Base-by-base conservation (phyloP, 2,113 vertebrate species). In the Okapia johnstoni region DNA sequence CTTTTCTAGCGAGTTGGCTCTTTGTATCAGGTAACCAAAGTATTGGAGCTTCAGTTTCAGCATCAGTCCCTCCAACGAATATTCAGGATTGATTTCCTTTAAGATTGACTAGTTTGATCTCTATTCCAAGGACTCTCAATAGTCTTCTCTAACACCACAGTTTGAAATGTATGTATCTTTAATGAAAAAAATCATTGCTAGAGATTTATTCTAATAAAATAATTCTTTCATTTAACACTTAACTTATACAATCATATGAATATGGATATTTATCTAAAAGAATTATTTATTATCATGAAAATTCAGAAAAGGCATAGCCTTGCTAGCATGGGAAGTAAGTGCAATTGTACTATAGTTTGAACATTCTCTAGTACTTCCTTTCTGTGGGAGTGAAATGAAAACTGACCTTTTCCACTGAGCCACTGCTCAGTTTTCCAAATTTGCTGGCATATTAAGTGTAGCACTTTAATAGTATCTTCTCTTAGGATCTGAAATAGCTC, bases 231-330 rank as follows among this genome's bases (percentile, higher is more conserved):
- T 12, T 79, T 87, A 95, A 87, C 79, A 85, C 30, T 60, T 70
- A 87, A 57, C 36, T 23, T 79, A 85, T 30, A n/a, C 28, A 63
- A 77, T 57, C 13, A 55, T 43, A 26, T 61, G 19, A 93, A 66
- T 13, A 84, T 58, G 28, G 9, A 77, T 66, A 16, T 73, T 88
- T n/a, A 61, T 43, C 26, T 88, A 90, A 76, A 81, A 30, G 1
- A 66, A 46, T 66, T 89, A 55, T 66, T 86, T 63, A 95, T 30
- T 89, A 92, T 63, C 57, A 93, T 76, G n/a, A 91, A 90, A 95
- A 91, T 23, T 30, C 48, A n/a, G 46, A 92, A 89, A 85, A 1
- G 85, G 33, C 11, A 55, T 86, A 85, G 76, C 55, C 6, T 30
- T 26, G 36, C 66, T 40, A 73, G 21, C 10, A 25, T 6, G 36